Conservation (phyloP, 1,140 invertebrate genomes). For the Aphaenogaster floridana region DNA sequence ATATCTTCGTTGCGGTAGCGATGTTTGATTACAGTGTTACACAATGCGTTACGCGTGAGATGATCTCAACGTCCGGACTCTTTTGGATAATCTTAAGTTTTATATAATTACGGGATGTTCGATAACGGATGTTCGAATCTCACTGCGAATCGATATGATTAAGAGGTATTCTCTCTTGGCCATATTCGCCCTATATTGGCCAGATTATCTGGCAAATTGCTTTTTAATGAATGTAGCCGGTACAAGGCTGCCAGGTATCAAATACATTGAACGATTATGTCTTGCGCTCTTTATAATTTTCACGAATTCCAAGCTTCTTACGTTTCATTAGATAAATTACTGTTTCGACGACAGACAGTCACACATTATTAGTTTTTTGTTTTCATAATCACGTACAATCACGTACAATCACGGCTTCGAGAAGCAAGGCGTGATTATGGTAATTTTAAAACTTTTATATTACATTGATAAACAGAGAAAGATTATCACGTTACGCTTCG, state of each 20-base stretch:
- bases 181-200: too few relatives aligned
- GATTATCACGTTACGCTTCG: background rate
- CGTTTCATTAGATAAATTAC: conserved; percentile 7
- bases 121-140: background rate
- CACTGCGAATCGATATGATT: background rate
- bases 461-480: background rate
- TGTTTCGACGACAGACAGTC: background rate
- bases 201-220: conserved; percentile 1
- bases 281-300: conserved; percentile 1
- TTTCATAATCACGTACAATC: background rate
- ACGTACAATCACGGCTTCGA: background rate
- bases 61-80: background rate
- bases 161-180: background rate
- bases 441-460: conserved; percentile 8
- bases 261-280: background rate
- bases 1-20: background rate
- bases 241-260: background rate
- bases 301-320: background rate
- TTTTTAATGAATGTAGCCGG: conserved; percentile 34
- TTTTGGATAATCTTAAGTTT: background rate
- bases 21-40: conserved; percentile 10
- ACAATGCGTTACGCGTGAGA: conserved; percentile 10
- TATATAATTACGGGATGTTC: background rate
- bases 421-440: background rate
- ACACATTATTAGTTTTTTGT: background rate